Conservation (phyloP, 2,113 vertebrate species). For the Conger conger region DNA sequence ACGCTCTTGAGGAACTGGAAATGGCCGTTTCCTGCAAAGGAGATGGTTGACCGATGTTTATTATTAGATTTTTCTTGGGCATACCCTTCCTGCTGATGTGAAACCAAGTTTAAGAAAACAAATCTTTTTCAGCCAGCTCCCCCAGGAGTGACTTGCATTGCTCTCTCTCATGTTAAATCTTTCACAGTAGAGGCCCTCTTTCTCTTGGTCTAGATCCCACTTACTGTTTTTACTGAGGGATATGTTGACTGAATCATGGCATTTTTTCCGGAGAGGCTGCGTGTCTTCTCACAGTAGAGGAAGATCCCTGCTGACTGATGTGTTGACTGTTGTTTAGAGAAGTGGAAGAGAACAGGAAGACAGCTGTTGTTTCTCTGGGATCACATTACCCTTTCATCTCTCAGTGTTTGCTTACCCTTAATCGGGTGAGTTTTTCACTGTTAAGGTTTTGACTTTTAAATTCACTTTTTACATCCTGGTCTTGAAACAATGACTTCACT, state of each 20-base stretch:
- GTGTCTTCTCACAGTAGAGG: constrained; percentile 17
- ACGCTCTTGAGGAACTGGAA: not conserved
- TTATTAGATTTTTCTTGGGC: not conserved
- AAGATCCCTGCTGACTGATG: constrained; percentile 24
- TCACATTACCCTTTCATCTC: constrained; percentile 36
- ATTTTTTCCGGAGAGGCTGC: constrained; percentile 20
- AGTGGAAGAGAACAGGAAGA: constrained; percentile 40
- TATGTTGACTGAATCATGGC: not conserved
- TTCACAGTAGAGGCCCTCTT: not conserved
- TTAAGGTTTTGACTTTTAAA: constrained; percentile 13
- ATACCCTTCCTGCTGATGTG: not conserved
- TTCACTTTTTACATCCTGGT: constrained; percentile 16
- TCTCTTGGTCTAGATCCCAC: not conserved
- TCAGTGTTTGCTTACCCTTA: constrained; percentile 28
- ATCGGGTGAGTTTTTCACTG: not conserved
- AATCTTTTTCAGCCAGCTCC: not conserved
- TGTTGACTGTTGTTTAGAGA: constrained; percentile 35
- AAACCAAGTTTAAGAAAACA: not conserved
- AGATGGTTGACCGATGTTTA: not conserved
- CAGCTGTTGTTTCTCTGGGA: constrained; percentile 31
- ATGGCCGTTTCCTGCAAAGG: not conserved
- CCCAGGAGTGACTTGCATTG: not conserved
- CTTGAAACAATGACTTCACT: not conserved
- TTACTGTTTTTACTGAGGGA: not conserved
- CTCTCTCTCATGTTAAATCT: not conserved